Base-by-base conservation (phyloP, 2,797 vertebrate genomes). In the Anomalospiza imberbis region DNA sequence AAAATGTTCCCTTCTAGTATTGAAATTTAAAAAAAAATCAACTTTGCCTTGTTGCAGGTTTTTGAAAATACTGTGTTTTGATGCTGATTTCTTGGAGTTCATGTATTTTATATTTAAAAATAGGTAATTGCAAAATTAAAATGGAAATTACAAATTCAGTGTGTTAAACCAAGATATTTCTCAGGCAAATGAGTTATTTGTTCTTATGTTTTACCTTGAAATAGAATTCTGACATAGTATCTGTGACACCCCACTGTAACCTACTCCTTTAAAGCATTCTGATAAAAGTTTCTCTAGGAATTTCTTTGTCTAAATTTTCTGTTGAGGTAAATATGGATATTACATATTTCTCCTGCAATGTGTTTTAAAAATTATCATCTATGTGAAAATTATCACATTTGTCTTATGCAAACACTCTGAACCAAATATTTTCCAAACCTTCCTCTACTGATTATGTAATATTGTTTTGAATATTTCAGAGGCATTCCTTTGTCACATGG, bases 301-400 rank as follows among this genome's bases (percentile, higher is more conserved):
- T 5, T 17, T 31, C 10, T 58, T 73, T 29, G 4, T 38, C 25
- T 48, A 32, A 55, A 5, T 54, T 68, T 63, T 74, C 45, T 44
- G 7, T 38, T 78, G 28, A 54, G 21, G 6, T 76, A 57, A 67
- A 48, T 28, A 81, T 51, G 22, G 81, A 60, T 60, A 81, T 88
- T 93, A 86, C 65, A 66, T 84, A 12, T 93, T 78, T 92, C 70
- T 86, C 40, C 36, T 63, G 44, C 34, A 80, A 32, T 65, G 68
- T 32, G 7, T 71, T 95, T 93, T 84, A 15, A 94, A 95, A 95
- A n/a, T 63, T 60, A 81, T 67, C 71, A 90, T 85, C 57, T 50
- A 47, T 26, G 68, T 45, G n/a, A 93, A 94, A 96, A 96, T 66
- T 51, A 75, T 84, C 83, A 77, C 36, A 65, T 88, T 85, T 85